Percentiles rank a stretch among this genome's conserved stretches.
phyloP scores from a whole-genome alignment of 2,797 vertebrate genomes.

The Mionectes olivaceus region DNA sequence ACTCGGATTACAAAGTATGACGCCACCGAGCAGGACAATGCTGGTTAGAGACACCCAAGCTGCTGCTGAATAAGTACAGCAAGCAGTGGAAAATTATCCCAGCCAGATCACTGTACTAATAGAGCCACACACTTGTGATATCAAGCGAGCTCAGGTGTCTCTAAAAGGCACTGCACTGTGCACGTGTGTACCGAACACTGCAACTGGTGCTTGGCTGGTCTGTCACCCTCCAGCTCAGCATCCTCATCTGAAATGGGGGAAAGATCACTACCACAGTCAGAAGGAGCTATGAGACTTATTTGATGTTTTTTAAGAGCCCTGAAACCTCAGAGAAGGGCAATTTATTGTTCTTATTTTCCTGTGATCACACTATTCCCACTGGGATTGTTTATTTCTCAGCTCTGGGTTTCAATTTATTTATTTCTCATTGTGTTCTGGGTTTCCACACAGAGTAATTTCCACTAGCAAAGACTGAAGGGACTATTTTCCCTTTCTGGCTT shows the following conservation, averaged over 20 bases:
- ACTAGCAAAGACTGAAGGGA: conserved; percentile 70
- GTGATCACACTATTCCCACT: conserved; percentile 61
- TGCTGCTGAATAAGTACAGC: conserved; percentile 26
- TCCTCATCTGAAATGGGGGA: not conserved
- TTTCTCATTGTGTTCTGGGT: conserved; percentile 64
- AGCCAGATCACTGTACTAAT: conserved; percentile 6
- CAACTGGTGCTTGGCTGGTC: not conserved
- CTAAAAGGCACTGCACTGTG: not conserved
- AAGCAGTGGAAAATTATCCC: conserved; percentile 29
- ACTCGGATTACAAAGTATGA: conserved; percentile 16
- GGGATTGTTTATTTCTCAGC: conserved; percentile 73
- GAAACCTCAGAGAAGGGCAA: conserved; percentile 67
- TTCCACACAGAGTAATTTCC: conserved; percentile 70
- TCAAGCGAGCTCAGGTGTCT: conserved; percentile 15
- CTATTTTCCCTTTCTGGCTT: conserved; percentile 62
- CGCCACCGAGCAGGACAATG: not conserved
- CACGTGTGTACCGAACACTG: not conserved
- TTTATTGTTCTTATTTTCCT: conserved; percentile 67
- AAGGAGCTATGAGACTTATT: conserved; percentile 31
- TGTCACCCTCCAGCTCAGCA: not conserved
- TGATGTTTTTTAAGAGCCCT: conserved; percentile 49
- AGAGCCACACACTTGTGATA: conserved; percentile 1
- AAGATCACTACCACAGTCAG: not conserved
- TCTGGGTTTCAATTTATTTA: conserved; percentile 71
- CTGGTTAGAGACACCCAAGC: conserved; percentile 18